Base-by-base conservation (phyloP, 2,888 invertebrate genomes). In the Rhagium mordax region DNA sequence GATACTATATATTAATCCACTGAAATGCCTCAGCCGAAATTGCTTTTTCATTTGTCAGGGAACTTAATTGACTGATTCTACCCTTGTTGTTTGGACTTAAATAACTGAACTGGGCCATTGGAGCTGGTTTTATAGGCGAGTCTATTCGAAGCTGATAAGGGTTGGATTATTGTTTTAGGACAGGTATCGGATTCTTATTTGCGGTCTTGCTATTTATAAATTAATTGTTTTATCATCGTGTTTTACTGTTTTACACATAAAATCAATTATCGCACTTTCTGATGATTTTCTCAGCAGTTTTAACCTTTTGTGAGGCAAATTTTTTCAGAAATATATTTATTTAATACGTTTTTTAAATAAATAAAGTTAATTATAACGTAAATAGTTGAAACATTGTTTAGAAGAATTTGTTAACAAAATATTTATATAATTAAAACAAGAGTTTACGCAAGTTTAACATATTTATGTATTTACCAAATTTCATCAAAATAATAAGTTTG, bases 91-190 rank as follows among this genome's bases (percentile, higher is more conserved):
- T 29, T 33, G 51, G 18, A 20, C 20, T 51, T 51, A 51, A 55
- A 33, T 65, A 65, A 65, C 65, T 18, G 20, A 13, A 27, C 29
- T 27, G 51, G 24, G 18, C 65, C 65, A 41, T 18, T 53, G 51
- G 53, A 53, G 65, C 33, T 65, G 53, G 53, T 53, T 65, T 65
- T 65, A 65, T 33, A 29, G 53, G 53, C 65, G 10, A 65, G 29
- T 33, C 65, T 51, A 65, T 53, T 33, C 65, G 65, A 55, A 41
- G 65, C 53, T 65, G 65, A 65, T 65, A 65, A 65, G 65, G 65
- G 65, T 65, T 53, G 51, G 64, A 64, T 64, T 64, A 64, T 64
- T 64, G 64, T 64, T 64, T 64, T 64, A 64, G 64, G 64, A 64
- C 49, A 64, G 51, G 27, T 64, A 29, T 29, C 51, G 64, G 64